A percentile compares a stretch with the other conserved stretches of the same genome.
Evolutionary conservation across 2,797 vertebrate species (phyloP).

Genomic region (Enteromius thamalakanensis): DNA sequence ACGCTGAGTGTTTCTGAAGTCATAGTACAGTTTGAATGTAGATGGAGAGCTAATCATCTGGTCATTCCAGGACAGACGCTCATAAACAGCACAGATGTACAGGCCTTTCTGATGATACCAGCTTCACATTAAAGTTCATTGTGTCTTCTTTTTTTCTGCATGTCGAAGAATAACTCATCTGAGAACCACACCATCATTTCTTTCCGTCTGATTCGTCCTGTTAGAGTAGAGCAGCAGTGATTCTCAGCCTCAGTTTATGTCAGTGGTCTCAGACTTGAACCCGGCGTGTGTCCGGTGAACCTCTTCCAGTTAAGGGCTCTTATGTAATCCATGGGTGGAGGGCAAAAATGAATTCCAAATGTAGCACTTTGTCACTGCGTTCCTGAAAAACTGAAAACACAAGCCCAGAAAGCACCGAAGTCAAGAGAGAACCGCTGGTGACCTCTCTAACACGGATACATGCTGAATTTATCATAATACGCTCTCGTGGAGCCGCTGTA

Average conservation of each 20-base stretch:
- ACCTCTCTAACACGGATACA: background rate
- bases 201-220: background rate
- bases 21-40: conserved; percentile 17
- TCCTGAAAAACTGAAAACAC: conserved; percentile 44
- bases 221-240: background rate
- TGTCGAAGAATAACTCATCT: background rate
- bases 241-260: background rate
- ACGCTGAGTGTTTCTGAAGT: conserved; percentile 1
- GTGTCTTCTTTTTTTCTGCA: no score
- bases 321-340: conserved; percentile 58
- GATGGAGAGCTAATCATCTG: conserved; percentile 39
- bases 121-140: background rate
- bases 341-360: conserved; percentile 58
- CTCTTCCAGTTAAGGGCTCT: conserved; percentile 29
- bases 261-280: background rate
- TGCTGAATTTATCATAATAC: background rate
- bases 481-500: background rate
- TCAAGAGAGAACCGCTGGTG: background rate
- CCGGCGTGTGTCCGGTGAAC: conserved; percentile 2
- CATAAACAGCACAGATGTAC: background rate
- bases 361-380: conserved; percentile 56
- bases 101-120: background rate
- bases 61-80: conserved; percentile 14
- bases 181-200: background rate
- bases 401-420: background rate